Evolutionary conservation across 2,888 invertebrate genomes (phyloP).

Genomic region (Philaethria dido): DNA sequence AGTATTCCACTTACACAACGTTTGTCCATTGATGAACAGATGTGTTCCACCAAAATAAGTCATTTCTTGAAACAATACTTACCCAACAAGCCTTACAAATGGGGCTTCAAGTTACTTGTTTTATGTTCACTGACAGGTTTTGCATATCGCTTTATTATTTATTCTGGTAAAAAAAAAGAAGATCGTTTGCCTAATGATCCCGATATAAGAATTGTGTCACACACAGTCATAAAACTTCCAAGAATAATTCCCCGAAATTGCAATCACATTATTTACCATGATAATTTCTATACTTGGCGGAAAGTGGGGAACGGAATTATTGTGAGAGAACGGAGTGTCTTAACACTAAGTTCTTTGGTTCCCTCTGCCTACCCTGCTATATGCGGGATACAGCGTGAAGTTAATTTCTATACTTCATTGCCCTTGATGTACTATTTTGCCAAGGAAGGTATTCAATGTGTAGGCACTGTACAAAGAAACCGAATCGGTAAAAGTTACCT

Average conservation of each 20-base stretch:
- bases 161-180: constrained; percentile 26
- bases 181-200: constrained; percentile 22
- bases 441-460: constrained; percentile 25
- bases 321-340: too few relatives aligned
- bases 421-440: too few relatives aligned
- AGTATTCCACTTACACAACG: constrained; percentile 19
- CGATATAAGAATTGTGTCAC: constrained; percentile 10
- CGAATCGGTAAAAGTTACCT: constrained; percentile 37
- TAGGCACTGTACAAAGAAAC: constrained; percentile 37
- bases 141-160: constrained; percentile 23
- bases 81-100: constrained; percentile 29
- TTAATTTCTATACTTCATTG: too few relatives aligned
- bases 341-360: too few relatives aligned
- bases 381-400: too few relatives aligned
- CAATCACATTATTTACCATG: constrained; percentile 24
- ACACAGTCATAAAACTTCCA: constrained; percentile 10
- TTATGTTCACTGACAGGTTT: constrained; percentile 25
- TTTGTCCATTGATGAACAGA: background rate
- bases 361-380: too few relatives aligned
- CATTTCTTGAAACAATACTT: constrained; percentile 30
- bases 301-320: too few relatives aligned
- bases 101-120: constrained; percentile 33
- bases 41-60: constrained; percentile 23
- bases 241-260: constrained; percentile 12
- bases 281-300: constrained; percentile 28